Evolutionary conservation across 1,140 invertebrate genomes (phyloP).

Genomic region (Calycopis cecrops): DNA sequence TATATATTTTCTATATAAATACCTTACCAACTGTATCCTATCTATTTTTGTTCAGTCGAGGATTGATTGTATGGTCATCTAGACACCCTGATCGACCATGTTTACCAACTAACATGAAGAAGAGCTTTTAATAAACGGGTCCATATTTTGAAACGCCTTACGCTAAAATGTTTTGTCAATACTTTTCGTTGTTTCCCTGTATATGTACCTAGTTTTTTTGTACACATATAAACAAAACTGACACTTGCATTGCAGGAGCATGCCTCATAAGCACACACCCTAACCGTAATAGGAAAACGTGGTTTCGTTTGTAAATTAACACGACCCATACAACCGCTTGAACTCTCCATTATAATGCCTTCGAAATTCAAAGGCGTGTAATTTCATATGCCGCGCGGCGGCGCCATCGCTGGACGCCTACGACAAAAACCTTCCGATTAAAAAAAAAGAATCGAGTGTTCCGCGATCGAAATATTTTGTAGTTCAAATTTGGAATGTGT

Average conservation of each 20-base stretch:
- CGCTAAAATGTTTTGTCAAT: slow-evolving; percentile 19
- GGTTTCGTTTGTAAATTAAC: slow-evolving; percentile 42
- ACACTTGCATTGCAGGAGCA: slow-evolving; percentile 39
- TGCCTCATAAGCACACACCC: slow-evolving; percentile 24
- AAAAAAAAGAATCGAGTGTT: slow-evolving; percentile 24
- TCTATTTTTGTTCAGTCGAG: too few relatives aligned
- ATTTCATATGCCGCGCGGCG: slow-evolving; percentile 53
- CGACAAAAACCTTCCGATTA: slow-evolving; percentile 42
- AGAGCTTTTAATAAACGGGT: too few relatives aligned
- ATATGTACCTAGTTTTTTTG: too few relatives aligned
- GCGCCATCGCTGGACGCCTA: slow-evolving; percentile 55
- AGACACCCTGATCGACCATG: too few relatives aligned
- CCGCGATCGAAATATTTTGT: slow-evolving; percentile 11
- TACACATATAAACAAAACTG: slow-evolving; percentile 43
- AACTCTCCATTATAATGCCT: slow-evolving; percentile 47
- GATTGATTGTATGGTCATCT: too few relatives aligned
- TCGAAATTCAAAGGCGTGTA: slow-evolving; percentile 40
- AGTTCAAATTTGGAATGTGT: slow-evolving; percentile 13
- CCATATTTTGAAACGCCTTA: too few relatives aligned
- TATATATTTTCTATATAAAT: too few relatives aligned
- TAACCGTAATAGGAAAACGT: slow-evolving; percentile 37
- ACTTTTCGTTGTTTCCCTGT: too few relatives aligned
- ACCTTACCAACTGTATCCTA: too few relatives aligned
- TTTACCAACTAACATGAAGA: too few relatives aligned
- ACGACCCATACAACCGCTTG: slow-evolving; percentile 36